Evolutionary conservation across 1,140 invertebrate genomes (phyloP), one percentile per base, ranked within the genome.

Genomic region (Drosophila melanica): DNA sequence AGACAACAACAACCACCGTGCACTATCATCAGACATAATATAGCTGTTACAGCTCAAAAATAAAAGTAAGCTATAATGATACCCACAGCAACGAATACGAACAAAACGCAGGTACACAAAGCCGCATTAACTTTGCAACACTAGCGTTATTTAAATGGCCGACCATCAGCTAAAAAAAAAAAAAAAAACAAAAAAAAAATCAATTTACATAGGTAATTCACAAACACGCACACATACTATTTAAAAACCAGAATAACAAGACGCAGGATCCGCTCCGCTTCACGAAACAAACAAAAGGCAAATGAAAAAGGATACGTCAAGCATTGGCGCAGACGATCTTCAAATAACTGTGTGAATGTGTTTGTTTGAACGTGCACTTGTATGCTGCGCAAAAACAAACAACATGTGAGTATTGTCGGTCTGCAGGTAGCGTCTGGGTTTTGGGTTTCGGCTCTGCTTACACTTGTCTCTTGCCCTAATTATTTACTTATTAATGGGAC

Each of bases 241-340:
- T 7, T 50, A 18, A 51, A 71, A 58, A 67, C 39, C 47, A 41
- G 45, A 48, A 35, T n/a, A 10, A 44, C 44, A 42, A 65, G 63
- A 12, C 44, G 20, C 48, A 33, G n/a, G 14, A 58, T 51, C 14
- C 10, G 11, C 48, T 16, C 30, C 35, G 10, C 8, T 10, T 41
- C 2, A 14, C 58, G 54, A 35, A 30, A 39, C 39, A 45, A 35
- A 55, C 50, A 57, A 58, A 58, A 53, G 33, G 14, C 11, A 62
- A 55, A 50, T 58, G 50, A 16, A 55, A 54, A 73, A 65, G 70
- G 69, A 72, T 66, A 67, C 41, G 35, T 20, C 10, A 33, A 11
- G 11, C 39, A 59, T 62, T 58, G 64, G 58, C 20, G 33, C 33
- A 54, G 51, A 14, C 10, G 54, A 57, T 57, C 54, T 42, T 30